Evolutionary conservation across 2,888 invertebrate species (phyloP).

Genomic region (Folsomia manolachei): DNA sequence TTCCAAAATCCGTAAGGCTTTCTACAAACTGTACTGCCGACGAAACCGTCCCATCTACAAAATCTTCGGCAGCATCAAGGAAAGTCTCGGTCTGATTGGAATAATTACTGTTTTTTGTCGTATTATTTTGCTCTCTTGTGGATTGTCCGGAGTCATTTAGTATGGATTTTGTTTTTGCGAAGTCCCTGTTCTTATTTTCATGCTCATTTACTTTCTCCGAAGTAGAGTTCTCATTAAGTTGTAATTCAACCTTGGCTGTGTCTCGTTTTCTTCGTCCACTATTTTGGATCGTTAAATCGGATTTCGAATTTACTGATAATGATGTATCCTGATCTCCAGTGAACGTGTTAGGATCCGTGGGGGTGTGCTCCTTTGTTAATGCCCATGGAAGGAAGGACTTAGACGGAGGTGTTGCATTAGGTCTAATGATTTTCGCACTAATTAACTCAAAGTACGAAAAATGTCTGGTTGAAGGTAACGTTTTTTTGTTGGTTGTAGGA

Average conservation of each 20-base stretch:
- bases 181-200: no score
- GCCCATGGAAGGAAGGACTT: no score
- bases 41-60: conserved; percentile 35
- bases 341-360: neutral
- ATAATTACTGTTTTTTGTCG: neutral
- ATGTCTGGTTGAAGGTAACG: no score
- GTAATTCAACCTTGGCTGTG: neutral
- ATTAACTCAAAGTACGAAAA: no score
- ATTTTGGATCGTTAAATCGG: no score
- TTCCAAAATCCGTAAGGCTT: conserved; percentile 38
- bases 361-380: no score
- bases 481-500: no score
- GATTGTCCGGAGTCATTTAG: no score
- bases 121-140: neutral
- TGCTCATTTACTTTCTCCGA: neutral
- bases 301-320: neutral
- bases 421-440: no score
- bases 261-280: neutral
- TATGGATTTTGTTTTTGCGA: no score
- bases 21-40: conserved; percentile 41
- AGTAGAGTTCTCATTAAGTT: neutral
- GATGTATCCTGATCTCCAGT: neutral
- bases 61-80: conserved; percentile 14
- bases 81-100: neutral
- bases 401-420: no score